Base-by-base conservation (phyloP, 2,797 vertebrate species). In the Dipus sagitta region DNA sequence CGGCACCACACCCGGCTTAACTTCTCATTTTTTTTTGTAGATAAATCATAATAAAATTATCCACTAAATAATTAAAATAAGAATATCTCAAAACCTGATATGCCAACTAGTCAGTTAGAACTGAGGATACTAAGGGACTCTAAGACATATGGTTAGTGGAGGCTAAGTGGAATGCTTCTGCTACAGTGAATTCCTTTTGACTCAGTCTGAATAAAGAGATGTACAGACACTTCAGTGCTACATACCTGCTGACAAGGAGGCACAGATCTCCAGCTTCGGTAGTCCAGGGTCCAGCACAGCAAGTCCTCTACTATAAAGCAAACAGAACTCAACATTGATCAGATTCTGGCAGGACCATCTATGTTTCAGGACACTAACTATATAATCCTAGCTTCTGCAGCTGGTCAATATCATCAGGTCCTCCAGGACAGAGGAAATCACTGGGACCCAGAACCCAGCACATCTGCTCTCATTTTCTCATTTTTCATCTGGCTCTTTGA, bases 211-310 rank as follows among this genome's bases (percentile, higher is more conserved):
- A 82, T 14, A 47, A 54, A 79, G 38, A 78, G 42, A 84, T 17
- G 68, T 77, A 84, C 85, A 93, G 47, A 83, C 75, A 78, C n/a
- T 85, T 89, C 5, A 68, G n/a, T 77, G 72, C 1, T 68, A n/a
- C 54, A 75, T 98, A 98, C 98, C 98, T 98, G 96, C 92, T 75
- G 96, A 79, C 28, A 95, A 2, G 65, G 96, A 95, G 95, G 81
- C 81, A 93, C 90, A 95, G 96, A 86, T 94, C 58, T 94, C 42
- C 93, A 93, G 92, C 75, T 94, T 93, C 62, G 80, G 58, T 11
- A 80, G 74, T 94, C 62, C 95, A 93, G 93, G 87, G 76, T 97
- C 97, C 74, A 95, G 86, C 6, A 94, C 0, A 32, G 94, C 64
- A 76, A 47, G 0, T 11, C 96, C 89, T 95, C 98, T 98, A 96